phyloP scores from a whole-genome alignment of 2,797 vertebrate genomes.

The Galagoides demidoff region DNA sequence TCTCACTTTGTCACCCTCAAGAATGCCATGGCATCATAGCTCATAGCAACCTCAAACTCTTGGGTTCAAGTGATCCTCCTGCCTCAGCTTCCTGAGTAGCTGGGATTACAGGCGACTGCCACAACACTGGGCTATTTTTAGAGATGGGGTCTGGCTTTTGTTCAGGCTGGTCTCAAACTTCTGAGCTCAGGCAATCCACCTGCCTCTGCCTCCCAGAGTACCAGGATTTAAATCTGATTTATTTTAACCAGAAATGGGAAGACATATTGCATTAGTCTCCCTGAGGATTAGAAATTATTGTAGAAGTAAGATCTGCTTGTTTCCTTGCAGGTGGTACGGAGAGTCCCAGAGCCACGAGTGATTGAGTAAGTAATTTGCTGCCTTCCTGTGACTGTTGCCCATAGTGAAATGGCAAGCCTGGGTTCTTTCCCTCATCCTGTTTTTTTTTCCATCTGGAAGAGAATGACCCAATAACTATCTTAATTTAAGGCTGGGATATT shows the following conservation, averaged over 20 bases:
- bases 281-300: not conserved
- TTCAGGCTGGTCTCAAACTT: too few relatives aligned
- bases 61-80: too few relatives aligned
- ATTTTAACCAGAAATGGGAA: constrained; percentile 34
- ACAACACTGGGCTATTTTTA: too few relatives aligned
- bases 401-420: not conserved
- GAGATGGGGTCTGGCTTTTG: too few relatives aligned
- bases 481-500: not conserved
- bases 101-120: too few relatives aligned
- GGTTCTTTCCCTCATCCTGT: not conserved
- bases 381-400: not conserved
- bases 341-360: constrained; percentile 83
- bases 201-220: too few relatives aligned
- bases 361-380: constrained; percentile 87
- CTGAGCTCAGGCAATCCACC: too few relatives aligned
- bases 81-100: too few relatives aligned
- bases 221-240: not conserved
- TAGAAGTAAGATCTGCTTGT: not conserved
- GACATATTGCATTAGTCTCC: not conserved
- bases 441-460: constrained; percentile 22
- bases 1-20: too few relatives aligned
- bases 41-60: too few relatives aligned
- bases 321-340: constrained; percentile 83
- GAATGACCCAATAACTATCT: not conserved
- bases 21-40: too few relatives aligned